A percentile compares a stretch with the other conserved stretches of the same genome.
Evolutionary conservation across 2,888 invertebrate genomes (phyloP).

Genomic region (Tethea ocularis): DNA sequence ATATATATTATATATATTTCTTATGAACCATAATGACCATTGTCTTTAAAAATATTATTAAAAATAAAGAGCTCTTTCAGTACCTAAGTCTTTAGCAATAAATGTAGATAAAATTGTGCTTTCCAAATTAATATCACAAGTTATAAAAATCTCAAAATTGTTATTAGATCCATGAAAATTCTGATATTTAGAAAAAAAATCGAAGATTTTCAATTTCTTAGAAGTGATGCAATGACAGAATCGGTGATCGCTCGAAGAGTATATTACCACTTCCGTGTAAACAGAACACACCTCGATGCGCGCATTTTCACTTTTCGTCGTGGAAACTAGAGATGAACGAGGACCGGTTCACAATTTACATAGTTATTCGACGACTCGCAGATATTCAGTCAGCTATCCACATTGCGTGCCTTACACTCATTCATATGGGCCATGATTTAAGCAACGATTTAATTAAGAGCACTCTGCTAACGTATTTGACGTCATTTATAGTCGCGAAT

Average conservation of each 20-base stretch:
- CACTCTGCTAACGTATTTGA: constrained; percentile 40
- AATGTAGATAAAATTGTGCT: too few relatives aligned
- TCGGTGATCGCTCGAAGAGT: background rate
- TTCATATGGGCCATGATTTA: constrained; percentile 37
- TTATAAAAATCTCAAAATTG: too few relatives aligned
- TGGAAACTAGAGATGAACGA: constrained; percentile 47
- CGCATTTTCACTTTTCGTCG: constrained; percentile 71
- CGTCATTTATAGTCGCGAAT: constrained; percentile 28
- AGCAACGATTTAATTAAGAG: constrained; percentile 47
- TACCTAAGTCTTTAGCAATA: too few relatives aligned
- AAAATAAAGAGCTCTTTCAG: too few relatives aligned
- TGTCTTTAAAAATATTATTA: too few relatives aligned
- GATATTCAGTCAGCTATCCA: constrained; percentile 17
- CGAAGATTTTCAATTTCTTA: background rate
- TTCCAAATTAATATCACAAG: too few relatives aligned
- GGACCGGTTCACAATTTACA: constrained; percentile 53
- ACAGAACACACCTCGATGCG: constrained; percentile 34
- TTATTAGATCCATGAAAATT: too few relatives aligned
- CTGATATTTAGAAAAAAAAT: too few relatives aligned
- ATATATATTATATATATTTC: too few relatives aligned
- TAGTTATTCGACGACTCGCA: constrained; percentile 39
- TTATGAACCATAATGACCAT: too few relatives aligned
- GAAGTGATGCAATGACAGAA: background rate
- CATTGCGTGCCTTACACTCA: constrained; percentile 31
- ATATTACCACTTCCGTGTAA: constrained; percentile 19